Evolutionary conservation across 2,113 vertebrate species (phyloP).

Genomic region (Pomatostomus ruficeps): DNA sequence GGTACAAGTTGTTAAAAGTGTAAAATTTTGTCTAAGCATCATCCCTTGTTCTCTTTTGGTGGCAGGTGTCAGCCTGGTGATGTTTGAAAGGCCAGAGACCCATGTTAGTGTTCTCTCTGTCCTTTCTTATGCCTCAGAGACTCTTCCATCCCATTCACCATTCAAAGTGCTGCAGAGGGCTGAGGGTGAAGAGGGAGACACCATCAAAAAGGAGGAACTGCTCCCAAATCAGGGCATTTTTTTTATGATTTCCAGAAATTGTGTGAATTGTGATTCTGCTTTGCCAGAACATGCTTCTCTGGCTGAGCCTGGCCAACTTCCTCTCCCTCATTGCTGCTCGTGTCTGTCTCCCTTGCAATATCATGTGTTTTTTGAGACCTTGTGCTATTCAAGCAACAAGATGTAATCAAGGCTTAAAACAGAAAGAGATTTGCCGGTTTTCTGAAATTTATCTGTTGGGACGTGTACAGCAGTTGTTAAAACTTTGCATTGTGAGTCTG

Average conservation of each 20-base stretch:
- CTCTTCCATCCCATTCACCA: neutral
- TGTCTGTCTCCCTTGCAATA: neutral
- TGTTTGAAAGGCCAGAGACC: neutral
- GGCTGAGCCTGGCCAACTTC: neutral
- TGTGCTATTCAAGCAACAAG: neutral
- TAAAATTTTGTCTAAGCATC: neutral
- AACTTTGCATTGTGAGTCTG: neutral
- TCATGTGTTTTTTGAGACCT: neutral
- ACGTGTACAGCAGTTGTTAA: neutral
- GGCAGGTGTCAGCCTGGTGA: neutral
- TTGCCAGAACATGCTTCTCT: neutral
- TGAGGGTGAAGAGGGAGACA: neutral
- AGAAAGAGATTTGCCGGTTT: neutral
- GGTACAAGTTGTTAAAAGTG: neutral
- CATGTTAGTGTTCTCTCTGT: fast-evolving
- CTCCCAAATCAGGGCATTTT: fast-evolving
- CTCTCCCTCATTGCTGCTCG: neutral
- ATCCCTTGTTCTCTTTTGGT: neutral
- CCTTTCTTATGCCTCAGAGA: neutral
- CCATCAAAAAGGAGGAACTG: neutral
- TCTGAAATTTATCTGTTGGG: neutral
- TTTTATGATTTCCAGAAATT: neutral
- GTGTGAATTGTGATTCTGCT: neutral
- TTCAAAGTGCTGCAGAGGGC: neutral
- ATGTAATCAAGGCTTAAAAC: neutral